A percentile compares a stretch with the other conserved stretches of the same genome.
Conservation (phyloP, 1,140 invertebrate species). For the Tetranychus cinnabarinus region DNA sequence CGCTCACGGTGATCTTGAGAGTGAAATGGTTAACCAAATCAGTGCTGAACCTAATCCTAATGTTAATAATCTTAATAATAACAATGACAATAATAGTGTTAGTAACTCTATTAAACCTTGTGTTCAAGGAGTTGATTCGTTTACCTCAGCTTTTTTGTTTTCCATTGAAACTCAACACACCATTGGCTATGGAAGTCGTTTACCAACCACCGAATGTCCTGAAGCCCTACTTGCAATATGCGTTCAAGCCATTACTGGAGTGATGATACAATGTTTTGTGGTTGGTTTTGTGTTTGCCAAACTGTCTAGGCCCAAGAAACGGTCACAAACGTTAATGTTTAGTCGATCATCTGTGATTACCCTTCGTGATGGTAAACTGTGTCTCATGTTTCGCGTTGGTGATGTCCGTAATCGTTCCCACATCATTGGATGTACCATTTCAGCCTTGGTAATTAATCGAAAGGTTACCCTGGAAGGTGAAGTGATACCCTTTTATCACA, state of each 20-base stretch:
- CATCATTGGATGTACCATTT: conserved; percentile 57
- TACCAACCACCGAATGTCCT: conserved; percentile 79
- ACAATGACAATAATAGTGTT: too few species aligned
- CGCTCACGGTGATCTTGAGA: conserved; percentile 66
- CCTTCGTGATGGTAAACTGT: conserved; percentile 57
- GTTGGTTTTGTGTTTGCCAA: conserved; percentile 87
- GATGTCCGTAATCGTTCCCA: conserved; percentile 87
- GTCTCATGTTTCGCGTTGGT: conserved; percentile 85
- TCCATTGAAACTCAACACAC: conserved; percentile 79
- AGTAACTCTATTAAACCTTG: not conserved
- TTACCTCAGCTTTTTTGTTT: conserved; percentile 68
- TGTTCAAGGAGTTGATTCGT: conserved; percentile 46
- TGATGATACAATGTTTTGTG: conserved; percentile 53
- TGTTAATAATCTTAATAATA: too few species aligned
- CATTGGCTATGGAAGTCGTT: conserved; percentile 40
- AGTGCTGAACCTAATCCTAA: too few species aligned
- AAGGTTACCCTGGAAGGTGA: conserved; percentile 24
- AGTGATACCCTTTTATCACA: conserved; percentile 24
- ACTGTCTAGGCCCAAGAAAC: conserved; percentile 80
- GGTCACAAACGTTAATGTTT: conserved; percentile 80
- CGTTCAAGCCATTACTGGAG: conserved; percentile 80
- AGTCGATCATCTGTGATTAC: conserved; percentile 71
- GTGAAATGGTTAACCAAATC: conserved; percentile 27
- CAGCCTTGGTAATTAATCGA: conserved; percentile 57
- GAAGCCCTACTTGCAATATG: conserved; percentile 92